These are phyloP conservation scores for Panagrolaimus sp. DNA, from an alignment of 1,140 invertebrate genomes.

Conservation along the genomic window DNA sequence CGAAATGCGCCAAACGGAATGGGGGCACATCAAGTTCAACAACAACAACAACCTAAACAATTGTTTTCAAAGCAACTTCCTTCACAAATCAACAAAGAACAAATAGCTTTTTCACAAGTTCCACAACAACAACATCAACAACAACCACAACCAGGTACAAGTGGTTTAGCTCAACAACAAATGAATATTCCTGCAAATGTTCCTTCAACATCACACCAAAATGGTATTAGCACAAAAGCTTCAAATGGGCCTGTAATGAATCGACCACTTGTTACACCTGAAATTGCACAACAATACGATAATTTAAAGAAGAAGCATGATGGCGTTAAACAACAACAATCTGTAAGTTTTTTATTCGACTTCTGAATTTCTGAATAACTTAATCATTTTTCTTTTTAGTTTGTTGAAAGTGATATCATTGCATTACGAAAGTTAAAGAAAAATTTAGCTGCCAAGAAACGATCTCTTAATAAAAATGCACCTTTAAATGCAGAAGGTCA, in stretches of 20 bases:
- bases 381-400: too few species aligned
- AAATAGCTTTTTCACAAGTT: too few species aligned
- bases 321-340: neutral
- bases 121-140: too few species aligned
- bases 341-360: neutral
- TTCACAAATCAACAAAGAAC: too few species aligned
- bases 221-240: neutral
- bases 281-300: conserved; percentile 8
- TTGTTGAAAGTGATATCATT: neutral
- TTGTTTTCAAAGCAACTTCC: too few species aligned
- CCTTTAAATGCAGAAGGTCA: neutral
- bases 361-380: too few species aligned
- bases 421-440: neutral
- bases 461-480: neutral
- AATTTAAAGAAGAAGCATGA: neutral
- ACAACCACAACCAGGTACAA: too few species aligned
- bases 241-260: neutral
- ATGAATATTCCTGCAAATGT: too few species aligned
- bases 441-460: neutral
- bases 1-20: too few species aligned
- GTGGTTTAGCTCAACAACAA: too few species aligned
- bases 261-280: neutral
- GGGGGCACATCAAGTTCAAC: too few species aligned
- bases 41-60: too few species aligned
- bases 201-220: neutral